Conservation (phyloP, 2,888 invertebrate genomes). For the Drosophila niveifrons region DNA sequence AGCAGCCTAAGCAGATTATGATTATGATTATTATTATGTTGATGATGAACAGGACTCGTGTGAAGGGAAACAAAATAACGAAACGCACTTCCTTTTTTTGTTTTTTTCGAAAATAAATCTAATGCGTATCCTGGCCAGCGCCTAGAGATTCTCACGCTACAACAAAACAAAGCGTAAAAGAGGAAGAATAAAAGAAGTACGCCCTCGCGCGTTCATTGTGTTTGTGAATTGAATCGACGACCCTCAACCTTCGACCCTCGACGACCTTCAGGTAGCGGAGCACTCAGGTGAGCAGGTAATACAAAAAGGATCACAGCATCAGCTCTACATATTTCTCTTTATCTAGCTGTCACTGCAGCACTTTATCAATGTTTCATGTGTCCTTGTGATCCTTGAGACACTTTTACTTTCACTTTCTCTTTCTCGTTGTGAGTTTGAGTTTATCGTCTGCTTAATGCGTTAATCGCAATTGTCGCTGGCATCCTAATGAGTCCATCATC, state of each 20-base stretch:
- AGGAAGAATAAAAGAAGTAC: slow-evolving; percentile 10
- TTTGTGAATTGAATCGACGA: slow-evolving; percentile 22
- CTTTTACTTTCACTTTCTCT: slow-evolving; percentile 27
- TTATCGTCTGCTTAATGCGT: slow-evolving; percentile 16
- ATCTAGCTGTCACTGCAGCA: not conserved
- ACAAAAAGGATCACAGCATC: not conserved
- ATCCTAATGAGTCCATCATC: slow-evolving; percentile 51
- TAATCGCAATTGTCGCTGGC: slow-evolving; percentile 27
- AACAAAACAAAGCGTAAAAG: slow-evolving; percentile 34
- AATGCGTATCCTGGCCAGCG: slow-evolving; percentile 24
- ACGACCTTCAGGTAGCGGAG: slow-evolving; percentile 22
- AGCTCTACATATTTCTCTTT: slow-evolving; percentile 30
- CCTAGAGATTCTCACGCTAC: slow-evolving; percentile 46
- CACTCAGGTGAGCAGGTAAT: no score
- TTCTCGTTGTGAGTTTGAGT: no score
- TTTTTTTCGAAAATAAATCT: not conserved
- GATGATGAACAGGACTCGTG: not conserved
- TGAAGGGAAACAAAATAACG: slow-evolving; percentile 12
- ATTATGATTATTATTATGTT: not conserved
- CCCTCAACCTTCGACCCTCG: not conserved
- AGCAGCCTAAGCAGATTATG: slow-evolving; percentile 17
- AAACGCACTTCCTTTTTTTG: slow-evolving; percentile 43
- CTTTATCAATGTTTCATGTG: not conserved
- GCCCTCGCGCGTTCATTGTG: slow-evolving; percentile 29
- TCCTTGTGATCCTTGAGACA: slow-evolving; percentile 32